Evolutionary conservation across 2,888 invertebrate species (phyloP).

Genomic region (Nemapogon koenigi): DNA sequence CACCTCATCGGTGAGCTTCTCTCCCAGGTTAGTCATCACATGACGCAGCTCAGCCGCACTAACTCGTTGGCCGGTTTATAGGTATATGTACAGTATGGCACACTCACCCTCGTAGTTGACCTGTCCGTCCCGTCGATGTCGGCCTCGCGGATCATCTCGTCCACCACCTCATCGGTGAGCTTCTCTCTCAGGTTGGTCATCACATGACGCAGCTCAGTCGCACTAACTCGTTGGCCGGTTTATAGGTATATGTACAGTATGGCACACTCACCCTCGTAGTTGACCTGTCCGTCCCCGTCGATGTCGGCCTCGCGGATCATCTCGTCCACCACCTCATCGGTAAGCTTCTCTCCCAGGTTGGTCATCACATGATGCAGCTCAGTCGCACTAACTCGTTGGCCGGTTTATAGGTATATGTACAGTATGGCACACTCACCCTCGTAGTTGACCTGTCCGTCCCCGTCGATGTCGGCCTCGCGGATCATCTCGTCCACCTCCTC

Average conservation of each 20-base stretch:
- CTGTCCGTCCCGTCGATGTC: constrained; percentile 99
- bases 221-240: too few species aligned
- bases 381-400: too few species aligned
- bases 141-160: constrained; percentile 99
- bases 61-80: too few species aligned
- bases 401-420: too few species aligned
- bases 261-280: constrained; percentile 84
- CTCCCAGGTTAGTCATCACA: constrained; percentile 99
- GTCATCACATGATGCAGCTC: constrained; percentile 99
- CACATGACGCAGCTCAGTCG: constrained; percentile 97
- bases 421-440: constrained; percentile 87
- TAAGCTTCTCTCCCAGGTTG: constrained; percentile 98
- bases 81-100: too few species aligned
- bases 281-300: constrained; percentile 98
- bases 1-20: constrained; percentile 98
- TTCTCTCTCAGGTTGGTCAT: constrained; percentile 99
- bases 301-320: constrained; percentile 99
- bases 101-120: constrained; percentile 94
- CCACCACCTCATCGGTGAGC: constrained; percentile 98
- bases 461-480: constrained; percentile 98
- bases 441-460: constrained; percentile 98
- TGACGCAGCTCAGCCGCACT: constrained; percentile 98
- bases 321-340: constrained; percentile 98
- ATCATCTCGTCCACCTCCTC: constrained; percentile 99
- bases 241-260: too few species aligned